A percentile compares a stretch with the other conserved stretches of the same genome.
These are phyloP conservation scores for Eristalis intricaria DNA, from an alignment of 2,888 invertebrate species.

Conservation along the genomic window DNA sequence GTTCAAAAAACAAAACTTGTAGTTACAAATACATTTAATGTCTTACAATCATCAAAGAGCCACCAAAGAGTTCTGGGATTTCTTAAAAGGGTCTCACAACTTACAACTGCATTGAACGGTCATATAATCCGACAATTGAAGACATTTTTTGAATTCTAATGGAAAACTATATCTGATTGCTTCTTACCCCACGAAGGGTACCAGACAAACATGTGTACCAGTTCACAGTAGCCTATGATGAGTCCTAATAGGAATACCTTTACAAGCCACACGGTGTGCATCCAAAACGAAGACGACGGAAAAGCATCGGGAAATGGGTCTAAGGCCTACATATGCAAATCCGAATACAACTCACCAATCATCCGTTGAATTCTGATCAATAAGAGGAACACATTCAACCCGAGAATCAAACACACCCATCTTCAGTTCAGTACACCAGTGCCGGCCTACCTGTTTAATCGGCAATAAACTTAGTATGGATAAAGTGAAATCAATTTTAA, in stretches of 20 bases:
- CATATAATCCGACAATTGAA: background rate
- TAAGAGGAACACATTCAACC: background rate
- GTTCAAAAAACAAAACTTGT: too few relatives aligned
- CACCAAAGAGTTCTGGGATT: background rate
- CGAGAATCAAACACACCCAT: constrained; percentile 5
- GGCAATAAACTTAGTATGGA: constrained; percentile 55
- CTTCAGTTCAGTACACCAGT: background rate
- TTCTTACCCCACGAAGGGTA: background rate
- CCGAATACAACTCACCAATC: constrained; percentile 18
- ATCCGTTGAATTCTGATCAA: constrained; percentile 46
- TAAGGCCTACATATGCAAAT: constrained; percentile 56
- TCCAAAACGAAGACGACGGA: constrained; percentile 9
- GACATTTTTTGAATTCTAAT: background rate
- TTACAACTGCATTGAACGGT: background rate
- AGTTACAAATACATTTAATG: too few relatives aligned
- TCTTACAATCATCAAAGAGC: background rate
- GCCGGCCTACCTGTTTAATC: constrained; percentile 1
- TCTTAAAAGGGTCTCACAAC: background rate
- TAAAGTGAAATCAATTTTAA: constrained; percentile 67
- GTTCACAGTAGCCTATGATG: background rate
- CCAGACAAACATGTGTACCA: background rate
- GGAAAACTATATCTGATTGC: background rate
- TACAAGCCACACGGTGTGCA: background rate
- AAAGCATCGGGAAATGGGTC: constrained; percentile 43
- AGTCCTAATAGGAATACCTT: background rate